Percentiles rank a stretch among this genome's conserved stretches.
Evolutionary conservation across 2,888 invertebrate species (phyloP).

Genomic region (Eupithecia dodoneata): DNA sequence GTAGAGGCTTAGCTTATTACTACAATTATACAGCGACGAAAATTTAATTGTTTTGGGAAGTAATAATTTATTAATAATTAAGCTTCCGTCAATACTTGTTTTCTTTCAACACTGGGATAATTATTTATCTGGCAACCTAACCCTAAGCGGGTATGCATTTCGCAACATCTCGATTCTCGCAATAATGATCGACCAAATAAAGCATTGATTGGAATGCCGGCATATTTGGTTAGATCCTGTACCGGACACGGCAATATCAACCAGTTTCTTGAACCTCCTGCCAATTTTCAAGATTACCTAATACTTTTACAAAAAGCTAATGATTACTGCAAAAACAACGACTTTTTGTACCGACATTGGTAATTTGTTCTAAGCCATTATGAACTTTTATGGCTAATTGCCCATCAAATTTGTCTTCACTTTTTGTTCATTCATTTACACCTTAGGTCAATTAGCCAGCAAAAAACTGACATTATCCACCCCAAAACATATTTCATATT

Average conservation of each 20-base stretch:
- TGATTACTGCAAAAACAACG: conserved; percentile 52
- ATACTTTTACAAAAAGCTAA: conserved; percentile 55
- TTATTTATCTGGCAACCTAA: background rate
- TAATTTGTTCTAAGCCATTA: conserved; percentile 45
- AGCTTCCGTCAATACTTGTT: conserved; percentile 1
- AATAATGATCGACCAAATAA: conserved; percentile 48
- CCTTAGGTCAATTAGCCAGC: conserved; percentile 42
- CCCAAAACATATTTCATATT: conserved; percentile 42
- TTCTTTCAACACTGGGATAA: background rate
- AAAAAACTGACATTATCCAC: conserved; percentile 45
- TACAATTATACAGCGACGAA: conserved; percentile 18
- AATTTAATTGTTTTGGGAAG: background rate
- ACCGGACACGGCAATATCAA: conserved; percentile 61
- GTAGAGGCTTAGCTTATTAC: conserved; percentile 33
- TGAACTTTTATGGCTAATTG: conserved; percentile 43
- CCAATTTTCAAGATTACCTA: conserved; percentile 56
- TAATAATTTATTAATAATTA: conserved; percentile 1
- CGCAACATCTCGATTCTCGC: conserved; percentile 28
- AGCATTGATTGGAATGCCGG: conserved; percentile 39
- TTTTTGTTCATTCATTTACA: conserved; percentile 43
- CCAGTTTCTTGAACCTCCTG: conserved; percentile 64
- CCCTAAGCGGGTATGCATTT: background rate
- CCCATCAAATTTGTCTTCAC: too few relatives aligned
- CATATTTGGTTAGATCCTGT: conserved; percentile 58
- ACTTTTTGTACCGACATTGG: conserved; percentile 42